Percentiles rank a stretch among this genome's conserved stretches.
Evolutionary conservation across 1,140 invertebrate species (phyloP).

Genomic region (Eumaeus atala): DNA sequence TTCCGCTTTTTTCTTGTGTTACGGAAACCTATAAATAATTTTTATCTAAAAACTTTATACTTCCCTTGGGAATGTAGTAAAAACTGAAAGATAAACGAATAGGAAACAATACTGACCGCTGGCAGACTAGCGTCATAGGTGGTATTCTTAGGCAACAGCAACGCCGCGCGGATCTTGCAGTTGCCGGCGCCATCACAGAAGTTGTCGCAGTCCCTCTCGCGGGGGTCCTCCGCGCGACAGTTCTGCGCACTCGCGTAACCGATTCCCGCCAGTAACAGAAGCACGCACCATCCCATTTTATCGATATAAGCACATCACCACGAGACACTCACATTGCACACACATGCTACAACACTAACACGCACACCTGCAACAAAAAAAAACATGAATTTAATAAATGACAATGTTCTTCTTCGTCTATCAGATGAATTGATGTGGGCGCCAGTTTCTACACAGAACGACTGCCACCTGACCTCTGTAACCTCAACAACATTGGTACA

Average conservation of each 20-base stretch:
- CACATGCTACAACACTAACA: slow-evolving; percentile 9
- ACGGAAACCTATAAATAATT: no score
- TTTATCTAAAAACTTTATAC: no score
- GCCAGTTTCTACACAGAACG: no score
- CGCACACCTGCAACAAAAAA: slow-evolving; percentile 37
- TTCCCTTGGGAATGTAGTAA: no score
- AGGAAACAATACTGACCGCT: slow-evolving; percentile 64
- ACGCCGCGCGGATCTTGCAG: slow-evolving; percentile 74
- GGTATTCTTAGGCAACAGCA: slow-evolving; percentile 74
- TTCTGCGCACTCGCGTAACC: slow-evolving; percentile 34
- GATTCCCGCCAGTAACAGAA: slow-evolving; percentile 31
- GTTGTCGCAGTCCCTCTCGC: slow-evolving; percentile 61
- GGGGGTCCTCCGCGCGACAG: slow-evolving; percentile 63
- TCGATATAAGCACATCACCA: slow-evolving; percentile 29
- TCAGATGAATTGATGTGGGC: no score
- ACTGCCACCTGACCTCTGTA: no score
- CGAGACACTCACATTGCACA: background rate
- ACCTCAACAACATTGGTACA: no score
- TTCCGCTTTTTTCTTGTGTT: no score
- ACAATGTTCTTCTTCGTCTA: background rate
- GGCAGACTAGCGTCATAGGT: slow-evolving; percentile 68
- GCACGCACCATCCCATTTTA: slow-evolving; percentile 45
- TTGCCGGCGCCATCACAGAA: slow-evolving; percentile 60
- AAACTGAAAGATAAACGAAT: no score
- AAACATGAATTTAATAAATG: background rate